Percentiles rank a stretch among this genome's conserved stretches.
These are phyloP conservation scores for Stegastes partitus DNA, from an alignment of 2,113 vertebrate species.

Conservation along the genomic window DNA sequence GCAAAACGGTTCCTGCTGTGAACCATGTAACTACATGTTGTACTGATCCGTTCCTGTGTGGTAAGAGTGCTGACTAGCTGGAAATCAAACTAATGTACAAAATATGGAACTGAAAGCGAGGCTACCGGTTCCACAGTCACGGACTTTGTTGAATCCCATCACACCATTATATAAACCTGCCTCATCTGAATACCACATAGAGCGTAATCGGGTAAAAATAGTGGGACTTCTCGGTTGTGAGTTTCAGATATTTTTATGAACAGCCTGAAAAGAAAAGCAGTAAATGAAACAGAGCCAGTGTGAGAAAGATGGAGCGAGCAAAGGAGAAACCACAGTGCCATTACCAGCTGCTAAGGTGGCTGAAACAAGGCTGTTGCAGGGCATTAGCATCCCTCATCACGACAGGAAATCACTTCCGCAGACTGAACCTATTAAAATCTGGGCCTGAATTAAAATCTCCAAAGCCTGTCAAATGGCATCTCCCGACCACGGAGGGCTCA, in stretches of 20 bases:
- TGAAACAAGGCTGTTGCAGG: slow-evolving; percentile 53
- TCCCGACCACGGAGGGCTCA: slow-evolving; percentile 40
- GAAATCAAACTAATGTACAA: not conserved
- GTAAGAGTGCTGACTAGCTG: not conserved
- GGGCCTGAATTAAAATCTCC: slow-evolving; percentile 70
- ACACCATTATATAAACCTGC: too few species aligned
- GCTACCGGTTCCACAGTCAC: not conserved
- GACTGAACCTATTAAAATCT: slow-evolving; percentile 69
- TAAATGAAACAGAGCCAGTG: not conserved
- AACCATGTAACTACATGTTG: not conserved
- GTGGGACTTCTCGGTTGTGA: too few species aligned
- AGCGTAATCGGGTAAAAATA: not conserved
- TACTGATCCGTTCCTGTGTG: not conserved
- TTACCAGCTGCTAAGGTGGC: slow-evolving; percentile 62
- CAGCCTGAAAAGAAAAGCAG: not conserved
- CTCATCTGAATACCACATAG: not conserved
- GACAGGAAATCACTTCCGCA: slow-evolving; percentile 70
- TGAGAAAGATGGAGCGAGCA: slow-evolving; percentile 23
- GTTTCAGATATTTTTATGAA: too few species aligned
- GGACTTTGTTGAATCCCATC: too few species aligned
- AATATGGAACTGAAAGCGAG: slow-evolving; percentile 14
- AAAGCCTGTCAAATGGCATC: slow-evolving; percentile 63
- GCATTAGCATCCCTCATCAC: slow-evolving; percentile 67
- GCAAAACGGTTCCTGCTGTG: not conserved
- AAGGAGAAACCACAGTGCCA: slow-evolving; percentile 34